phyloP scores from a whole-genome alignment of 2,888 invertebrate species.

The Ophion obscuratus region DNA sequence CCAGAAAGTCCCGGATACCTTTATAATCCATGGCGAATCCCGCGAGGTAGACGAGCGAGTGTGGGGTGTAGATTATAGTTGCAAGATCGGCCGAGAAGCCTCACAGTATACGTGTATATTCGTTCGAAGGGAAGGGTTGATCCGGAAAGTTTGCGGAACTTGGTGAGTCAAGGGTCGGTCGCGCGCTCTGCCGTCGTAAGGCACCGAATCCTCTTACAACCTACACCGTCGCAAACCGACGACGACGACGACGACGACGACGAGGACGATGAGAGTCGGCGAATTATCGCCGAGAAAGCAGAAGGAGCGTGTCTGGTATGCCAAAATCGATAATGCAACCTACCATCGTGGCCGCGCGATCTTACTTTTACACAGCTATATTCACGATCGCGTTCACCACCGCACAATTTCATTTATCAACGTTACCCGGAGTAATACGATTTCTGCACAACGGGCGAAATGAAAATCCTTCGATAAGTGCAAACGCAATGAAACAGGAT shows the following conservation, averaged over 20 bases:
- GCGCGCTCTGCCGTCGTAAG: slow-evolving; percentile 44
- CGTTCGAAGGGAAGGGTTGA: slow-evolving; percentile 36
- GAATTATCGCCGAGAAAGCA: slow-evolving; percentile 81
- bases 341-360: slow-evolving; percentile 52
- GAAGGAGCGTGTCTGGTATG: slow-evolving; percentile 81
- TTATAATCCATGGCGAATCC: slow-evolving; percentile 62
- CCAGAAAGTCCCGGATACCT: slow-evolving; percentile 47
- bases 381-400: background rate
- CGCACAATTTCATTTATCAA: background rate
- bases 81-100: slow-evolving; percentile 42
- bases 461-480: background rate
- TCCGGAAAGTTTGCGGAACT: slow-evolving; percentile 66
- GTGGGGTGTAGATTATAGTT: slow-evolving; percentile 38
- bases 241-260: slow-evolving; percentile 27
- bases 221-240: slow-evolving; percentile 42
- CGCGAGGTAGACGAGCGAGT: slow-evolving; percentile 40
- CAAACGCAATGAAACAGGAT: background rate
- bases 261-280: slow-evolving; percentile 70
- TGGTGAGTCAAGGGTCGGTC: slow-evolving; percentile 68
- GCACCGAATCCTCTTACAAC: slow-evolving; percentile 54
- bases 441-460: background rate
- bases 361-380: slow-evolving; percentile 50
- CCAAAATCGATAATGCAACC: slow-evolving; percentile 80
- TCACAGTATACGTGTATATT: slow-evolving; percentile 13
- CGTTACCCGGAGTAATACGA: slow-evolving; percentile 4